These are phyloP conservation scores for Eristalis tenax DNA, from an alignment of 2,888 invertebrate genomes.

Conservation along the genomic window DNA sequence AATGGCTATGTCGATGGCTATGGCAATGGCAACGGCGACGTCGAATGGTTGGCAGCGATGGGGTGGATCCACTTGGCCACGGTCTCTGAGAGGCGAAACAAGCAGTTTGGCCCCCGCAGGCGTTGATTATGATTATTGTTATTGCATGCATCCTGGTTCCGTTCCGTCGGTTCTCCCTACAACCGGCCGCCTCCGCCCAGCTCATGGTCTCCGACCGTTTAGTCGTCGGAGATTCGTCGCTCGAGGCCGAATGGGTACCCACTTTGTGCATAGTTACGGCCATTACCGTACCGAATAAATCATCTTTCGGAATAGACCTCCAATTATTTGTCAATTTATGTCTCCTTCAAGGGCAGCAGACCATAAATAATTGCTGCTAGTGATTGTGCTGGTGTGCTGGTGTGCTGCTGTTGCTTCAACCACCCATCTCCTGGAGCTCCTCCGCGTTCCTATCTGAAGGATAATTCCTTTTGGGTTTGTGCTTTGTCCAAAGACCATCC, in stretches of 20 bases:
- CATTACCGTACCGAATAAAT: slow-evolving; percentile 75
- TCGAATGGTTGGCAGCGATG: slow-evolving; percentile 3
- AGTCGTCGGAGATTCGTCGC: slow-evolving; percentile 47
- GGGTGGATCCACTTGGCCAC: slow-evolving; percentile 50
- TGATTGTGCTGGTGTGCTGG: slow-evolving; percentile 20
- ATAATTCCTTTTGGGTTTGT: slow-evolving; percentile 67
- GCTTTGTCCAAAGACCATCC: slow-evolving; percentile 48
- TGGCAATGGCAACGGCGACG: neutral
- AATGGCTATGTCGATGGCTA: neutral
- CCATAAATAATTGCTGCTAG: slow-evolving; percentile 76
- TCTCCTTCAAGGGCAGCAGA: slow-evolving; percentile 77
- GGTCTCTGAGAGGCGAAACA: slow-evolving; percentile 13
- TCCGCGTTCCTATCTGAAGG: slow-evolving; percentile 36
- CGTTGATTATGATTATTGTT: slow-evolving; percentile 75
- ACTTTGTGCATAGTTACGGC: slow-evolving; percentile 72
- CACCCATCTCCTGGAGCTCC: neutral
- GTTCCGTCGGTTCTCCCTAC: slow-evolving; percentile 41
- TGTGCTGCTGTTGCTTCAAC: slow-evolving; percentile 36
- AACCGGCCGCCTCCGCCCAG: neutral
- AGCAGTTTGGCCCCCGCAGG: slow-evolving; percentile 65
- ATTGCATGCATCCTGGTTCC: slow-evolving; percentile 72
- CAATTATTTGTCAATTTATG: slow-evolving; percentile 78
- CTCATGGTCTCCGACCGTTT: slow-evolving; percentile 31
- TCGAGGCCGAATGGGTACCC: slow-evolving; percentile 61
- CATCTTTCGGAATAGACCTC: slow-evolving; percentile 76